These are phyloP conservation scores for Mastacembelus armatus DNA, from an alignment of 2,797 vertebrate genomes.

Conservation along the genomic window DNA sequence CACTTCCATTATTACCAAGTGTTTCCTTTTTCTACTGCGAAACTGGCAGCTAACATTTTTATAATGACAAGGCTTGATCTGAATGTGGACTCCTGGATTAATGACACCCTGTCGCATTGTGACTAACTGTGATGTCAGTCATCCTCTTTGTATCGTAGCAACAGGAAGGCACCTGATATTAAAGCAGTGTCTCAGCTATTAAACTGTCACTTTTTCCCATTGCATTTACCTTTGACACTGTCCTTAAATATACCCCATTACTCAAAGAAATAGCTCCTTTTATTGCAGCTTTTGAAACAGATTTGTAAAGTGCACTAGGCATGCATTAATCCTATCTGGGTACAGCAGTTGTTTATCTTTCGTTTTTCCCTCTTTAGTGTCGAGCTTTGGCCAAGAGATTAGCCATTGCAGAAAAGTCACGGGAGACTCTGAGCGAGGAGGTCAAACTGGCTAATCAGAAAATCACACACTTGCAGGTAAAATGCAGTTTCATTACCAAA, in stretches of 20 bases:
- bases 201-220: constrained; percentile 33
- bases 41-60: constrained; percentile 36
- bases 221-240: constrained; percentile 15
- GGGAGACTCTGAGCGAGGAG: constrained; percentile 88
- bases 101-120: constrained; percentile 14
- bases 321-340: not conserved
- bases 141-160: constrained; percentile 31
- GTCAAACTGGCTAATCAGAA: constrained; percentile 91
- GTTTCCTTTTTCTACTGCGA: not conserved
- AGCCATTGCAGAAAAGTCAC: constrained; percentile 91
- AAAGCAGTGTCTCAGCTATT: constrained; percentile 30
- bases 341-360: constrained; percentile 17
- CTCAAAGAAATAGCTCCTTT: constrained; percentile 20
- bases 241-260: constrained; percentile 20
- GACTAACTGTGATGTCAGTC: constrained; percentile 35
- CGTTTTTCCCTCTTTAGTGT: constrained; percentile 82
- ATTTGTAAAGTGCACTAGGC: not conserved
- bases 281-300: constrained; percentile 20
- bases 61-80: constrained; percentile 34
- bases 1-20: constrained; percentile 13
- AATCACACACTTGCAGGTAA: constrained; percentile 94
- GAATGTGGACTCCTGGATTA: constrained; percentile 26
- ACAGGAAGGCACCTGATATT: constrained; percentile 25
- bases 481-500: constrained; percentile 29
- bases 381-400: constrained; percentile 95